Base-by-base conservation (phyloP, 2,113 vertebrate species). In the Bambusicola thoracicus region DNA sequence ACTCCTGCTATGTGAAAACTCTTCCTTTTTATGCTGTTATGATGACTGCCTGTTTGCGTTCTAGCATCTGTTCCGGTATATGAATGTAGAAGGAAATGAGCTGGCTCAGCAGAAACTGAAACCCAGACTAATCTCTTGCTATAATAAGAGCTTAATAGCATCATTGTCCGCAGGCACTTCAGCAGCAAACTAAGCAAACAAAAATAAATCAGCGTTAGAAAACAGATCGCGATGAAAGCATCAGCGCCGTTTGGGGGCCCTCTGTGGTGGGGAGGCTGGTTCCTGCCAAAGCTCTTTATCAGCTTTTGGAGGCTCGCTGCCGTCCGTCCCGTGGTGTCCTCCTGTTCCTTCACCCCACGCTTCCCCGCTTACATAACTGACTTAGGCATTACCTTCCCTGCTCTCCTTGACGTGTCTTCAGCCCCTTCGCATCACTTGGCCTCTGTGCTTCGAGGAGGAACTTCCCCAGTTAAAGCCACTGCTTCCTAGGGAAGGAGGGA, bases 241-340 rank as follows among this genome's bases (percentile, higher is more conserved):
- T 36, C 49, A 38, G 48, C 63, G 21, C 46, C 34, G 72, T 75
- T 68, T 77, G 25, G 61, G 61, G 61, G 25, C 61, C 61, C 7
- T 16, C 83, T 13, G 72, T 11, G 7, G 36, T 3, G 4, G 67
- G 89, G 46, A 5, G 5, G 61, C 80, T 7, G 5, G 43, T 3
- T 84, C 51, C 82, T 91, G 75, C 69, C 85, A 93, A 94, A 96
- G 95, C 94, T 95, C 85, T 81, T 94, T 81, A 97, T 48, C 68
- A 63, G 96, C 92, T 97, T 96, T 94, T n/a, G 1, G 4, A 66
- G 88, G 89, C 94, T 87, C 89, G 81, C 72, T 76, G 94, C 88
- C 17, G 1, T 83, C 56, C 36, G 4, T 77, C 73, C 86, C 27
- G 0, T 65, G 7, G 81, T 29, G 77, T 29, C 91, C 84, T 67